Conservation (phyloP, 30 jellyfish, hydroid and myxozoan genomes). For the Cassiopea xamachana region DNA sequence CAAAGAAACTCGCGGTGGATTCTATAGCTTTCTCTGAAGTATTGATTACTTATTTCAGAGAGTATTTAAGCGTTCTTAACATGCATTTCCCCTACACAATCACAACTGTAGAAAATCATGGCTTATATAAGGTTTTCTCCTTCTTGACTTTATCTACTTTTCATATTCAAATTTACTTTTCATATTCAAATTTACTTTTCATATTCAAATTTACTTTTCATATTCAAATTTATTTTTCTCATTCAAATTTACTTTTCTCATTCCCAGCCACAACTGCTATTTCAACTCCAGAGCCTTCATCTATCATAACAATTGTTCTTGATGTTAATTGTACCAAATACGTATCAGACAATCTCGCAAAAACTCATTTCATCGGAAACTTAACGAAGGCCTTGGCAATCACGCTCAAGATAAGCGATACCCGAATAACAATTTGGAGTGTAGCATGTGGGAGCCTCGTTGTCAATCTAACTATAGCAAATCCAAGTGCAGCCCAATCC, state of each 20-base stretch:
- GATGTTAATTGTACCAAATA: slow-evolving; percentile 59
- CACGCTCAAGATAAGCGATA: slow-evolving; percentile 20
- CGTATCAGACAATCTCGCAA: not conserved
- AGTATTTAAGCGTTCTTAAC: too few species aligned
- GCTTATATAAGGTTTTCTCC: too few species aligned
- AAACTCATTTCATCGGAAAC: not conserved
- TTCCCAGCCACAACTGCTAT: not conserved
- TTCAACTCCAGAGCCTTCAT: slow-evolving; percentile 40
- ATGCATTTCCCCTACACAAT: too few species aligned
- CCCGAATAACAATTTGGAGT: slow-evolving; percentile 26
- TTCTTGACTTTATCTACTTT: too few species aligned
- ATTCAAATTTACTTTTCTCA: not conserved
- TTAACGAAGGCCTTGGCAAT: slow-evolving; percentile 2
- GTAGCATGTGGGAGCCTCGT: slow-evolving; percentile 62
- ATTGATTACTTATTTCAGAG: too few species aligned
- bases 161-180: too few species aligned
- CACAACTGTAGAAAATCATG: too few species aligned
- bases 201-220: too few species aligned
- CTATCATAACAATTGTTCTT: slow-evolving; percentile 45
- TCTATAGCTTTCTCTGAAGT: too few species aligned
- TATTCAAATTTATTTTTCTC: too few species aligned
- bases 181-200: too few species aligned
- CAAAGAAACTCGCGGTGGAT: too few species aligned
- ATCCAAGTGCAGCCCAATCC: slow-evolving; percentile 2
- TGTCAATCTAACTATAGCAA: slow-evolving; percentile 44